Evolutionary conservation across 1,140 invertebrate species (phyloP), one percentile per base, ranked within the genome.

Genomic region (Drosophila pallidifrons): DNA sequence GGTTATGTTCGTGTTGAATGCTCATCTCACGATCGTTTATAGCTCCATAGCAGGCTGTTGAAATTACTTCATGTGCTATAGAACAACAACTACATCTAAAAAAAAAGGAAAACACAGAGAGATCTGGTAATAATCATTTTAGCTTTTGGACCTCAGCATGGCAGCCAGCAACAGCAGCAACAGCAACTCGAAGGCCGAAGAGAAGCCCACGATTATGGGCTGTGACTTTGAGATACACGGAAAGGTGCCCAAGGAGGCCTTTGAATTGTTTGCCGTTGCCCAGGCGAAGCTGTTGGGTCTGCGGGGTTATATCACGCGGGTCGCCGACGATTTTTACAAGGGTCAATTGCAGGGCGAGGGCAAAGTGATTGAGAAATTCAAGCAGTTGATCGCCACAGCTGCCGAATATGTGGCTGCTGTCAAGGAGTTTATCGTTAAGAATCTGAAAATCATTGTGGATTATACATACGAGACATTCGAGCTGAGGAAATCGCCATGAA

Each of bases 351-450:
- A 88, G 75, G 85, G 85, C 7, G 77, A 89, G 57, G 74, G 68
- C 13, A 52, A 70, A 15, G 52, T 88, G 32, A 89, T 88, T 5
- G 85, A 88, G 32, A 41, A 59, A 10, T 88, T 89, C n/a, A 57
- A 85, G 43, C 45, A 79, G n/a, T 11, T 89, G 0, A 51, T 88
- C 5, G 8, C 52, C 16, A 41, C 67, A 5, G 85, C 85, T 5
- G 52, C 20, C 5, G 85, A 85, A n/a, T 88, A 76, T 30, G 63
- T 89, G 45, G 54, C 71, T 1, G 81, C 81, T 54, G 46, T 88
- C 28, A 85, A 81, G 65, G 78, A 85, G 61, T 85, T 88, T 30
- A 11, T 76, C n/a, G 73, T 88, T 2, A 73, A 63, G 6, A 88
- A 88, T n/a, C 7, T 88, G 7, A 81, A 79, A 45, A 11, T 6